phyloP scores from a whole-genome alignment of 2,113 vertebrate species.

The Paradoxurus hermaphroditus region DNA sequence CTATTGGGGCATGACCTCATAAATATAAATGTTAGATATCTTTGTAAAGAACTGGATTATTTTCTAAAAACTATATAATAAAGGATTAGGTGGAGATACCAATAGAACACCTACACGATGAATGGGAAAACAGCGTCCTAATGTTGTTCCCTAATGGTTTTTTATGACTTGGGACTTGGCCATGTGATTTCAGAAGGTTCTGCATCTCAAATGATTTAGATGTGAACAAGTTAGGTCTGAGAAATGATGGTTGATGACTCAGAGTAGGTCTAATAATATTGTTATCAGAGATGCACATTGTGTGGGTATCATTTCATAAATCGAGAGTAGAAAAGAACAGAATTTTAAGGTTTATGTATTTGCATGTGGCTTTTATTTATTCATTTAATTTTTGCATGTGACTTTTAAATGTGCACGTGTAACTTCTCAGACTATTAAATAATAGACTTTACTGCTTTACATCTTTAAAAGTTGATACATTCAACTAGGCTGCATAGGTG shows the following conservation, averaged over 20 bases:
- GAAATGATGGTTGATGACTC: background rate
- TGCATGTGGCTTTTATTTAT: background rate
- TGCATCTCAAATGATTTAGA: background rate
- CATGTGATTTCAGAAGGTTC: background rate
- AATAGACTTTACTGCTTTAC: background rate
- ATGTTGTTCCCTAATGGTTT: background rate
- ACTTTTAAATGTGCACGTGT: background rate
- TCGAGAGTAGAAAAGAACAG: background rate
- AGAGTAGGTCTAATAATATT: background rate
- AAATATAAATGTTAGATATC: background rate
- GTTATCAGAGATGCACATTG: background rate
- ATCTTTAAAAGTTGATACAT: background rate
- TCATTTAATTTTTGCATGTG: background rate
- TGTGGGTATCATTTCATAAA: background rate
- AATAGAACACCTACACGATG: background rate
- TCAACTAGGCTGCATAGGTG: background rate
- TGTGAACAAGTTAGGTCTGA: background rate
- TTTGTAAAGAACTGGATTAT: conserved; percentile 29
- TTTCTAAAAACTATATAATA: background rate
- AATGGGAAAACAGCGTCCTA: background rate
- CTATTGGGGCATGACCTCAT: background rate
- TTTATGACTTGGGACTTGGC: background rate
- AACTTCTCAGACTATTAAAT: background rate
- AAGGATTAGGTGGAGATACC: background rate
- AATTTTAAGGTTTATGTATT: background rate